Conservation (phyloP, 2,113 vertebrate species). For the Saimiri boliviensis region DNA sequence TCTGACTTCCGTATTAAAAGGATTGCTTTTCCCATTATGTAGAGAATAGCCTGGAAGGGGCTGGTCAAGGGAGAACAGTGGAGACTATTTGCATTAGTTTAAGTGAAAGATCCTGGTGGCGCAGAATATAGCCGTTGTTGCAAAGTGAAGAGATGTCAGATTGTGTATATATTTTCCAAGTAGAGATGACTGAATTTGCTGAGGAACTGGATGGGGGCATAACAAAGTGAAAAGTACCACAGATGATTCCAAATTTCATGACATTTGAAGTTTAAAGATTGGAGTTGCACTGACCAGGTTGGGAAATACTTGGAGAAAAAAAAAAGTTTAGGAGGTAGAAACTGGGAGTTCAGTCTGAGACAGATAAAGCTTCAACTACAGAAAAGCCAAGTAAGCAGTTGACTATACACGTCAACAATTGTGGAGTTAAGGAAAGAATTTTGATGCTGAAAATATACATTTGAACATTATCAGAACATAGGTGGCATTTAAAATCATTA, state of each 20-base stretch:
- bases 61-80: neutral
- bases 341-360: neutral
- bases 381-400: neutral
- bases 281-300: neutral
- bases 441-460: neutral
- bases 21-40: neutral
- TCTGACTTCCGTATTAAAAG: neutral
- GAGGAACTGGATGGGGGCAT: neutral
- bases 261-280: neutral
- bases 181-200: neutral
- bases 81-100: neutral
- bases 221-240: neutral
- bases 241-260: neutral
- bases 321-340: neutral
- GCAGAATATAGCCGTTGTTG: neutral
- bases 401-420: neutral
- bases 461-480: neutral
- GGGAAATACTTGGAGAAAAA: neutral
- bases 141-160: neutral
- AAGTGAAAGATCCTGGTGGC: neutral
- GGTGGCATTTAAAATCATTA: neutral
- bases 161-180: neutral
- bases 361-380: neutral
- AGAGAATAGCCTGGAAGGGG: neutral
- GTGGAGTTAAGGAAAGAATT: neutral